Conservation (phyloP, 1,140 invertebrate species). For the Drosophila quadrilineata region DNA sequence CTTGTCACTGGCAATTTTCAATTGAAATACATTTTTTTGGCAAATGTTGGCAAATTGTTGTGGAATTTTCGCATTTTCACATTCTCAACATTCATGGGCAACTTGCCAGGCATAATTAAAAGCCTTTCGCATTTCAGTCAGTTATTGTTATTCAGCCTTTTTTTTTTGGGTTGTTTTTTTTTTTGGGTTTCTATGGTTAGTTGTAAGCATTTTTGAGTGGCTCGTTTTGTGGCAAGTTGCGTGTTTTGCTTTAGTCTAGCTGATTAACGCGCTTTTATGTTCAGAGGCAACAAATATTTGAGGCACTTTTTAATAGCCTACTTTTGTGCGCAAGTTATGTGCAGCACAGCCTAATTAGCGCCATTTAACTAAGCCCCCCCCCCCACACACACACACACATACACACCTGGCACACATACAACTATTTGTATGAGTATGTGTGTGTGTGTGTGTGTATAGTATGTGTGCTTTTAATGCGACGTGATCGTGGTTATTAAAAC, state of each 20-base stretch:
- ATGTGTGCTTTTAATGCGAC: conserved; percentile 52
- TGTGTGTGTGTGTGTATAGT: conserved; percentile 14
- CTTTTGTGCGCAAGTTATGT: conserved; percentile 38
- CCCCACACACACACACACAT: too few species aligned
- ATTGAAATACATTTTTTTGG: conserved; percentile 70
- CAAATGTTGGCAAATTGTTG: conserved; percentile 36
- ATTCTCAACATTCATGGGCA: conserved; percentile 21
- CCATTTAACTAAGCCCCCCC: conserved; percentile 67
- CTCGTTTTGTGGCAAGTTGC: conserved; percentile 37
- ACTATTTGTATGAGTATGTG: background rate
- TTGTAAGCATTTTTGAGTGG: conserved; percentile 18
- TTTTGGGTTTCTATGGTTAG: background rate
- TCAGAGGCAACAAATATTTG: conserved; percentile 54
- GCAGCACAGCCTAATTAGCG: conserved; percentile 64
- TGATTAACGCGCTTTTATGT: conserved; percentile 64
- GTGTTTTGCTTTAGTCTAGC: background rate
- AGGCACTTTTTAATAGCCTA: conserved; percentile 64
- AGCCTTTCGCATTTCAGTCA: conserved; percentile 22
- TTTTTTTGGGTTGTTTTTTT: background rate
- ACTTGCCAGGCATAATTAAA: conserved; percentile 61
- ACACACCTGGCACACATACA: too few species aligned
- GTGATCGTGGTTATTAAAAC: conserved; percentile 74
- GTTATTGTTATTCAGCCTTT: too few species aligned
- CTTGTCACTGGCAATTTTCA: conserved; percentile 58
- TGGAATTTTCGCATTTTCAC: background rate